Percentiles rank a stretch among this genome's conserved stretches.
phyloP scores from a whole-genome alignment of 2,888 invertebrate genomes.

The Fragum sueziense region DNA sequence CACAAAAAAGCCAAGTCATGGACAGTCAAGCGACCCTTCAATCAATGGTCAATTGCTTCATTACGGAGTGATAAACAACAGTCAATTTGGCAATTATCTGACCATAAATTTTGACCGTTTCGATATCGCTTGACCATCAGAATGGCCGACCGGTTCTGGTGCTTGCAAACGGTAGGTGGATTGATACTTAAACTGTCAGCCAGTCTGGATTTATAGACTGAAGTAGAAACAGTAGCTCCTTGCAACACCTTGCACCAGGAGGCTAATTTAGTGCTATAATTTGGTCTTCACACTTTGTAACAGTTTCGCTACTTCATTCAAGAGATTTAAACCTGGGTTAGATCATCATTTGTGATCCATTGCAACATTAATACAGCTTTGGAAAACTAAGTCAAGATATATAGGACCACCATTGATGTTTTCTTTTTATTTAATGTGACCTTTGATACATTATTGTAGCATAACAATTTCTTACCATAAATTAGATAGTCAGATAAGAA shows the following conservation, averaged over 20 bases:
- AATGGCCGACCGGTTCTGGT: slow-evolving; percentile 17
- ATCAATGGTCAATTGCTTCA: slow-evolving; percentile 26
- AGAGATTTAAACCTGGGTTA: too few species aligned
- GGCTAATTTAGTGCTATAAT: too few species aligned
- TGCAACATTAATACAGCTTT: too few species aligned
- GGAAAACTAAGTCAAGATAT: too few species aligned
- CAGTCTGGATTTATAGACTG: not conserved
- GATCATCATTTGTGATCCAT: too few species aligned
- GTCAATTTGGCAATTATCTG: slow-evolving; percentile 32
- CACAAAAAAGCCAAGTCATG: slow-evolving; percentile 17
- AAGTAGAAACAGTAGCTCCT: slow-evolving; percentile 9
- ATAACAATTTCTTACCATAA: too few species aligned
- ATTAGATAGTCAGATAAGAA: too few species aligned
- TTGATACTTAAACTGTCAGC: slow-evolving; percentile 15
- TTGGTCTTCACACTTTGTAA: too few species aligned
- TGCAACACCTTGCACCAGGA: slow-evolving; percentile 19
- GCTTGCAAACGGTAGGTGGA: slow-evolving; percentile 9
- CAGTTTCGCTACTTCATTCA: too few species aligned
- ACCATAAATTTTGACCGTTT: slow-evolving; percentile 47
- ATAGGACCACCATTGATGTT: too few species aligned
- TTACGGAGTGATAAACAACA: slow-evolving; percentile 20
- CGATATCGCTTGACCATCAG: slow-evolving; percentile 32
- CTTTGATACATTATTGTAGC: too few species aligned
- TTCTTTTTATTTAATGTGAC: too few species aligned
- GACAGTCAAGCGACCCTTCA: slow-evolving; percentile 1